phyloP scores from a whole-genome alignment of 2,888 invertebrate species.

The Aphodius granarius region DNA sequence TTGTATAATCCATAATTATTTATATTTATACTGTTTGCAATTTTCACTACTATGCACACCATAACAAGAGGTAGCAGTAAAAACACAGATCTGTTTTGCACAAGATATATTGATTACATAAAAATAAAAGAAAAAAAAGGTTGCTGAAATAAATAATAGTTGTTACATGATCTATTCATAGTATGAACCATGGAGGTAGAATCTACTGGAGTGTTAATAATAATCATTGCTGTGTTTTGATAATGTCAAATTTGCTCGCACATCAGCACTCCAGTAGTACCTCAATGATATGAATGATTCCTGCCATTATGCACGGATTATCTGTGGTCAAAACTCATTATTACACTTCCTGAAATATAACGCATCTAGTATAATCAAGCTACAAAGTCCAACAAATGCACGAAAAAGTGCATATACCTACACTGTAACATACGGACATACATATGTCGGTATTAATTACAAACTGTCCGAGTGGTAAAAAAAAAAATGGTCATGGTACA shows the following conservation, averaged over 20 bases:
- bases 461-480: background rate
- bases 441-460: background rate
- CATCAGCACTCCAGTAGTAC: too few relatives aligned
- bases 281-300: background rate
- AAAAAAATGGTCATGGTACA: background rate
- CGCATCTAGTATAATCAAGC: background rate
- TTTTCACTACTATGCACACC: too few relatives aligned
- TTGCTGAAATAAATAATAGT: background rate
- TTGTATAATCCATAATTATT: too few relatives aligned
- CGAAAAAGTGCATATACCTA: background rate
- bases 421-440: background rate
- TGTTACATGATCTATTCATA: background rate
- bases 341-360: background rate
- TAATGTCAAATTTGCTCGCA: too few relatives aligned
- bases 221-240: too few relatives aligned
- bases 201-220: too few relatives aligned
- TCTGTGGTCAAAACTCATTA: background rate
- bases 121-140: conserved; percentile 10
- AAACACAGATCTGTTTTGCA: background rate
- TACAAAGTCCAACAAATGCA: background rate
- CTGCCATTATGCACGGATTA: background rate
- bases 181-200: background rate
- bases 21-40: too few relatives aligned
- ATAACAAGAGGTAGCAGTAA: background rate
- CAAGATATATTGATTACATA: conserved; percentile 10